phyloP scores from a whole-genome alignment of 2,113 vertebrate species.

The Phainopepla nitens region DNA sequence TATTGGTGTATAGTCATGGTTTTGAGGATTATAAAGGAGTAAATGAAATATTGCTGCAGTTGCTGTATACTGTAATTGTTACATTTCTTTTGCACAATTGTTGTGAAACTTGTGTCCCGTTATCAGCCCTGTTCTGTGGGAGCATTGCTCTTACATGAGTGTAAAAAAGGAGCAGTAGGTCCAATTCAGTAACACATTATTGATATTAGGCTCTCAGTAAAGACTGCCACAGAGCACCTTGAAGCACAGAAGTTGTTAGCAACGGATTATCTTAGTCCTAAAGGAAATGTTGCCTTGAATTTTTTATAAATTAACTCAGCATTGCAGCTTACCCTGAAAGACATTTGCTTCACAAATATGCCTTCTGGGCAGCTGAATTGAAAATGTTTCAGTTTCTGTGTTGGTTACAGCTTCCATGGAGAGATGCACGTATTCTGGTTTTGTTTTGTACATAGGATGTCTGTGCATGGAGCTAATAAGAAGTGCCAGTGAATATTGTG shows the following conservation, averaged over 20 bases:
- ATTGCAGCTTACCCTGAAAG: background rate
- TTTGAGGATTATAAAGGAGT: background rate
- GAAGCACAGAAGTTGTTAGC: background rate
- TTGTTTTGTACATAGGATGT: background rate
- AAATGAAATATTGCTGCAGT: background rate
- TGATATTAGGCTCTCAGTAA: background rate
- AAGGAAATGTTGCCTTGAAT: background rate
- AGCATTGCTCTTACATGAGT: background rate
- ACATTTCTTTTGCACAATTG: background rate
- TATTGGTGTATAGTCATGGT: background rate
- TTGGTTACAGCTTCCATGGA: background rate
- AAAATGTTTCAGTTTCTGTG: background rate
- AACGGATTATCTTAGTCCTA: background rate
- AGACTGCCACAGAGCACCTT: background rate
- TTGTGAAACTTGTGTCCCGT: background rate
- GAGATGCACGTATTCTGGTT: background rate
- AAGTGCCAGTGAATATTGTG: background rate
- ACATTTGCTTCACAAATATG: background rate
- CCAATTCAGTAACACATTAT: background rate
- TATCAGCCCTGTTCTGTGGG: background rate
- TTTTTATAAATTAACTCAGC: background rate
- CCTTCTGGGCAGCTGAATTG: background rate
- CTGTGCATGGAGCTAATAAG: background rate
- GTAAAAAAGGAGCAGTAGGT: background rate
- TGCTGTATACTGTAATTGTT: background rate